phyloP scores from a whole-genome alignment of 2,113 vertebrate genomes.

The Nibea coibor region DNA sequence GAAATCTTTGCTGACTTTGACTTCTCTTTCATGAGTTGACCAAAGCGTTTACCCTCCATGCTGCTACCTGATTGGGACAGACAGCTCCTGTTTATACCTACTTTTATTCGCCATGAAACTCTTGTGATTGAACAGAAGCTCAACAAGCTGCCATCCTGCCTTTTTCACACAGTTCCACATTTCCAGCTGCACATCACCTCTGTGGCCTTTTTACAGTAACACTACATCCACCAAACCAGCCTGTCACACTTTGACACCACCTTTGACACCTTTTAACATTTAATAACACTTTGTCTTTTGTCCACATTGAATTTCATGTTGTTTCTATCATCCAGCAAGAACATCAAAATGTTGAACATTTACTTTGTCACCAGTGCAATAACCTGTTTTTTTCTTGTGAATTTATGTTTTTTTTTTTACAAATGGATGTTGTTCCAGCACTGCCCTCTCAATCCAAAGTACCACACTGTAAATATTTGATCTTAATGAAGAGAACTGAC shows the following conservation, averaged over 20 bases:
- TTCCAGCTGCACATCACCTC: not conserved
- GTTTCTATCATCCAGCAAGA: not conserved
- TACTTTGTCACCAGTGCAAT: constrained; percentile 5
- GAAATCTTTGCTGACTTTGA: constrained; percentile 90
- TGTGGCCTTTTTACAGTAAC: not conserved
- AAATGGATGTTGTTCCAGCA: not conserved
- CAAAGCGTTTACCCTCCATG: not conserved
- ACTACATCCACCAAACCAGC: not conserved
- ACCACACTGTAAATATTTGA: constrained; percentile 45
- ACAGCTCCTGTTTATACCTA: not conserved
- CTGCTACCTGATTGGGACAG: not conserved
- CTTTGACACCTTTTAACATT: not conserved
- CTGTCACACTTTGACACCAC: not conserved
- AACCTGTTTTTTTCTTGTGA: not conserved
- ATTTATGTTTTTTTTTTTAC: not conserved
- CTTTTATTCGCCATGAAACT: constrained; percentile 1
- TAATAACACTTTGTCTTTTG: not conserved
- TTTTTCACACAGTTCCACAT: not conserved
- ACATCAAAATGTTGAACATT: not conserved
- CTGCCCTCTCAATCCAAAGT: constrained; percentile 2
- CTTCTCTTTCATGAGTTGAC: constrained; percentile 82
- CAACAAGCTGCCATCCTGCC: constrained; percentile 5
- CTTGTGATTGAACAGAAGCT: not conserved
- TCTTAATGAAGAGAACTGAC: constrained; percentile 12
- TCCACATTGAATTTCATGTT: not conserved